phyloP scores from a whole-genome alignment of 2,797 vertebrate genomes.

The Leptodactylus fallax region DNA sequence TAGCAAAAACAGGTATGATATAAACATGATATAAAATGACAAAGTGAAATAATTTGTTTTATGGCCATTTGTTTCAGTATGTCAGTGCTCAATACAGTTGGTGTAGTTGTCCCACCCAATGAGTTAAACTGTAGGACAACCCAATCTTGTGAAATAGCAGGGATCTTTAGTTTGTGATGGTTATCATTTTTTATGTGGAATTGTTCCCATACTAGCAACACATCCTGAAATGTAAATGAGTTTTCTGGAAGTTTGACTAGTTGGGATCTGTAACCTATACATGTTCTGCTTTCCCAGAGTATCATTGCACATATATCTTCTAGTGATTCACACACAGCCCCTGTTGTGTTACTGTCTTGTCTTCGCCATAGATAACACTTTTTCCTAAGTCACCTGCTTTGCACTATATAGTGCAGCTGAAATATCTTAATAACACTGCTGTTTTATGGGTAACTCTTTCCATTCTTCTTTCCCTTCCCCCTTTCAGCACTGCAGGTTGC shows the following conservation, averaged over 20 bases:
- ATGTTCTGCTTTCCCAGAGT: neutral
- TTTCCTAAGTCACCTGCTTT: slow-evolving; percentile 14
- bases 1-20: no score
- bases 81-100: neutral
- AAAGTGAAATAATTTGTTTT: no score
- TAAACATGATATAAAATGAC: no score
- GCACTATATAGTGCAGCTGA: neutral
- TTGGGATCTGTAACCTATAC: neutral
- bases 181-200: neutral
- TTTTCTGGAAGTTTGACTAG: no score
- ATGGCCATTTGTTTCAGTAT: neutral
- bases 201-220: neutral
- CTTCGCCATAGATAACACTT: neutral
- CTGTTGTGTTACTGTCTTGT: neutral
- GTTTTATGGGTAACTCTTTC: neutral
- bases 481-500: neutral
- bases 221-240: neutral
- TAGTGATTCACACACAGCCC: neutral
- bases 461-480: neutral
- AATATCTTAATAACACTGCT: neutral
- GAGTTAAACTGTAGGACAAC: no score
- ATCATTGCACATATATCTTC: neutral
- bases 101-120: neutral
- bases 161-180: neutral
- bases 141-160: neutral